phyloP scores from a whole-genome alignment of 2,113 vertebrate species.

The Caloenas nicobarica region DNA sequence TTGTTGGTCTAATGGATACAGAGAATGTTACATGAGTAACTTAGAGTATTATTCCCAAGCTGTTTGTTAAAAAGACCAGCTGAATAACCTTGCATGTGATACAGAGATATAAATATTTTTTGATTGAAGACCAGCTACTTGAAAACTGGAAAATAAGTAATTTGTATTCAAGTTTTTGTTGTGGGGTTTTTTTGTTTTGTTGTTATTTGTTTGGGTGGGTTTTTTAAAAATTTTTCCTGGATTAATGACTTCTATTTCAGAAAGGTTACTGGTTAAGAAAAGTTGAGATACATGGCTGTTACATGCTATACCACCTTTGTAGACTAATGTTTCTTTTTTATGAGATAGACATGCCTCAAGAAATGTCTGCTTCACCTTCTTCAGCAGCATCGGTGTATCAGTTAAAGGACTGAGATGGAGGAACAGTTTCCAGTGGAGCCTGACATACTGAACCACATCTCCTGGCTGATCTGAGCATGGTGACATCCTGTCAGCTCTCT shows the following conservation, averaged over 20 bases:
- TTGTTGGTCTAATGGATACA: neutral
- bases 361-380: neutral
- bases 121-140: neutral
- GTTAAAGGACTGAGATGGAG: neutral
- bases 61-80: neutral
- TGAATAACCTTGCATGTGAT: accelerated
- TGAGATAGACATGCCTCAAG: neutral
- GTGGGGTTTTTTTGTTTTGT: too few species aligned
- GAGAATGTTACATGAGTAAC: neutral
- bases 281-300: neutral
- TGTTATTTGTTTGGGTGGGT: too few species aligned
- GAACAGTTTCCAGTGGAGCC: neutral
- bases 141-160: neutral
- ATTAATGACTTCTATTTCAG: neutral
- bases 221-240: neutral
- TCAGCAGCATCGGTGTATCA: neutral
- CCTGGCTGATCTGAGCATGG: neutral
- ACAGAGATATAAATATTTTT: neutral
- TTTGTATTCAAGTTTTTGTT: neutral
- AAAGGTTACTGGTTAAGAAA: neutral
- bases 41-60: neutral
- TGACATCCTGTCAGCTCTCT: neutral
- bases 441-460: neutral
- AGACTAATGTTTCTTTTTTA: neutral
- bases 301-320: neutral